Evolutionary conservation across 2,888 invertebrate genomes (phyloP).

Genomic region (Epicampocera succincta): DNA sequence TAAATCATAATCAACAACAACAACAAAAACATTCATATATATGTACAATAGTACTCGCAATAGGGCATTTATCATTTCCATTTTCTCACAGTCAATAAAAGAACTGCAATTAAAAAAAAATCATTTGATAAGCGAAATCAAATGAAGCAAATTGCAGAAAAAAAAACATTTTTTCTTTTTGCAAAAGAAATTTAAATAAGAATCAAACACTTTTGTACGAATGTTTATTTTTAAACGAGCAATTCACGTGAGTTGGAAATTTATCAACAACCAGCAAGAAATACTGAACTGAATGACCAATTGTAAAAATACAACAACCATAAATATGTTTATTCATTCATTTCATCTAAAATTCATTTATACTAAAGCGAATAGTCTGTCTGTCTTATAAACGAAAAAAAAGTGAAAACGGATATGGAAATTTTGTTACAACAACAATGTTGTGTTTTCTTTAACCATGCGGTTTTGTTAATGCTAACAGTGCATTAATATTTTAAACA

Average conservation of each 20-base stretch:
- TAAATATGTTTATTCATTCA: background rate
- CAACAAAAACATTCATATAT: no score
- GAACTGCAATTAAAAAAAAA: constrained; percentile 22
- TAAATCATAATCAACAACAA: no score
- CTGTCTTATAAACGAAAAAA: no score
- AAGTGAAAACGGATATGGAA: no score
- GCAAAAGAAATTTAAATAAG: background rate
- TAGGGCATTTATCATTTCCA: constrained; percentile 14
- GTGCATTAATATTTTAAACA: no score
- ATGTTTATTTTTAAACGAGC: constrained; percentile 28
- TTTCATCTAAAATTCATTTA: background rate
- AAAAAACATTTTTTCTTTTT: constrained; percentile 1
- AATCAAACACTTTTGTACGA: background rate
- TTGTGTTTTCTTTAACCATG: no score
- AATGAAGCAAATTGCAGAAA: background rate
- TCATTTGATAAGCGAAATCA: constrained; percentile 18
- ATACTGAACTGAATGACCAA: constrained; percentile 17
- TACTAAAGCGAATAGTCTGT: background rate
- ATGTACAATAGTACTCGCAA: background rate
- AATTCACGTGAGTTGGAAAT: constrained; percentile 32
- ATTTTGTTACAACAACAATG: no score
- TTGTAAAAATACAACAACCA: background rate
- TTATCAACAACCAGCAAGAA: constrained; percentile 11
- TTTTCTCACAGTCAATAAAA: constrained; percentile 57
- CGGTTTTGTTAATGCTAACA: no score